These are phyloP conservation scores for Neolamprologus cancellatus DNA, from an alignment of 2,113 vertebrate genomes.

Conservation along the genomic window DNA sequence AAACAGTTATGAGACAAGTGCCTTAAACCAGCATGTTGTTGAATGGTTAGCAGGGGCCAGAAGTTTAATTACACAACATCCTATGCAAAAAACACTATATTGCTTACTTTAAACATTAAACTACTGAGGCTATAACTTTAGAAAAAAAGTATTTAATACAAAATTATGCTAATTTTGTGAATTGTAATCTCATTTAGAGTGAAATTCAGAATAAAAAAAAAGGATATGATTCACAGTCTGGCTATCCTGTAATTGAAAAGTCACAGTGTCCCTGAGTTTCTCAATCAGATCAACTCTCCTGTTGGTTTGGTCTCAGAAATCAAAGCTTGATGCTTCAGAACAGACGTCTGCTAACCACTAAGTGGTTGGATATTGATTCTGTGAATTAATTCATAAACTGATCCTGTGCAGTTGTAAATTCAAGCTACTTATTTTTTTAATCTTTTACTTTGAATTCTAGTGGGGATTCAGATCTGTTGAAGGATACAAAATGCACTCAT, in stretches of 20 bases:
- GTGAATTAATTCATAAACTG: neutral
- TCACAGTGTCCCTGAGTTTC: neutral
- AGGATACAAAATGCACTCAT: neutral
- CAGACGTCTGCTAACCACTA: neutral
- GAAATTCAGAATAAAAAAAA: neutral
- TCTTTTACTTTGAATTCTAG: neutral
- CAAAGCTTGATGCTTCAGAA: neutral
- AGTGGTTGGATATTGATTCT: neutral
- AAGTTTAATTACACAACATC: neutral
- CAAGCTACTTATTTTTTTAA: neutral
- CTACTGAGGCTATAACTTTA: neutral
- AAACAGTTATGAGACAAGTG: neutral
- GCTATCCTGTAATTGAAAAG: accelerated
- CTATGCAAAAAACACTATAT: neutral
- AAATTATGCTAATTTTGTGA: neutral
- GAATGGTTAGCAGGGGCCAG: neutral
- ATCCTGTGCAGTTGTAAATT: neutral
- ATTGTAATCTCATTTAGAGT: neutral
- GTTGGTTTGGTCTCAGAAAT: neutral
- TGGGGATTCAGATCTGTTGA: neutral
- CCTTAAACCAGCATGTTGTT: neutral
- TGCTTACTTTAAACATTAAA: neutral
- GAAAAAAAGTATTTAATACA: neutral
- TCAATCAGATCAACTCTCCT: neutral
- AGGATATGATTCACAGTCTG: neutral